Conservation (phyloP, 2,113 vertebrate species). For the Aptenodytes patagonicus region DNA sequence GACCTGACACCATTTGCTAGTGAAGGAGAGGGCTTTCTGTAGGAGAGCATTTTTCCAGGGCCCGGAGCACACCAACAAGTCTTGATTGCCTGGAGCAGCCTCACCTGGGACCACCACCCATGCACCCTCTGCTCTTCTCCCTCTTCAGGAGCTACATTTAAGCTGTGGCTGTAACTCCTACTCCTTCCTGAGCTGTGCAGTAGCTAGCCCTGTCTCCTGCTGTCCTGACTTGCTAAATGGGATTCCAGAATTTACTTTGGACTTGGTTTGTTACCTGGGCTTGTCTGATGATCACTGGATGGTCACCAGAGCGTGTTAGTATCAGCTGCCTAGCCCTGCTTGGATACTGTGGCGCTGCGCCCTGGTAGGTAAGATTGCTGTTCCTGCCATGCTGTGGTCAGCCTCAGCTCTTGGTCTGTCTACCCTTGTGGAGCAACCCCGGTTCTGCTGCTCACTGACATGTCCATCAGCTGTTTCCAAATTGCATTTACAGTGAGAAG, state of each 20-base stretch:
- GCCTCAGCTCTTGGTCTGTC: not conserved
- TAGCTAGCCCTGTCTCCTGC: not conserved
- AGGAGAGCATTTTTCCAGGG: not conserved
- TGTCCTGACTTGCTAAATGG: not conserved
- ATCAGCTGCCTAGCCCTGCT: not conserved
- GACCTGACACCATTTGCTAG: not conserved
- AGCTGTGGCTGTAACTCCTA: rapidly evolving
- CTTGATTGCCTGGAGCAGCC: not conserved
- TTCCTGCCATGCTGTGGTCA: not conserved
- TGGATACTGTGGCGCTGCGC: no score
- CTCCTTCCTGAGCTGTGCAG: not conserved
- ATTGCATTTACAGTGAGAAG: not conserved
- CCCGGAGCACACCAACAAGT: not conserved
- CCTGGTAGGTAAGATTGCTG: not conserved
- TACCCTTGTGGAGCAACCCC: not conserved
- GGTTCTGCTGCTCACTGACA: not conserved
- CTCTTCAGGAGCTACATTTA: not conserved
- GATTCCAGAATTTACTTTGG: not conserved
- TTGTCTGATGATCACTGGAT: not conserved
- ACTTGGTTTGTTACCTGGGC: not conserved
- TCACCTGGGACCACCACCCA: not conserved
- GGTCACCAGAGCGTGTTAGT: not conserved
- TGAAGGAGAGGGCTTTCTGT: not conserved
- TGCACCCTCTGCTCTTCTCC: not conserved
- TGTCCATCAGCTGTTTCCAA: not conserved